Conservation (phyloP, 2,113 vertebrate species). For the Nothobranchius furzeri region DNA sequence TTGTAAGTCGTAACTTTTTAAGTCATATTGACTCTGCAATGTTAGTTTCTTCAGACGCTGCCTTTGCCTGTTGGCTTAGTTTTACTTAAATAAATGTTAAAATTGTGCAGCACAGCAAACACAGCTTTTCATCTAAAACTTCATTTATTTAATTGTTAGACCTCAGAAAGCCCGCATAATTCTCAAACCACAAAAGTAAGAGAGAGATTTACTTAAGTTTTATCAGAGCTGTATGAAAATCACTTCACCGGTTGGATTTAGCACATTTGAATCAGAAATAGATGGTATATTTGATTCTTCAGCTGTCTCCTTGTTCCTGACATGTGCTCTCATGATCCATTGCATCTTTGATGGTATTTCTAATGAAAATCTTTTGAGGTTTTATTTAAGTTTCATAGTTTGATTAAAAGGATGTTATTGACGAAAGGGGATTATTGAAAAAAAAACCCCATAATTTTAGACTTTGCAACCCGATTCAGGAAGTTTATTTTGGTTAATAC, state of each 20-base stretch:
- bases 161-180: background rate
- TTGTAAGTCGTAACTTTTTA: too few species aligned
- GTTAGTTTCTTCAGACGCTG: too few species aligned
- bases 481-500: conserved; percentile 1
- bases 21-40: too few species aligned
- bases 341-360: conserved; percentile 9
- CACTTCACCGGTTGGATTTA: too few species aligned
- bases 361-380: background rate
- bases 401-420: background rate
- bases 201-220: background rate
- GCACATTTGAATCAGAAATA: background rate
- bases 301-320: background rate
- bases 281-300: background rate
- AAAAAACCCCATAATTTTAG: background rate
- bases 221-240: too few species aligned
- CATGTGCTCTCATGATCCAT: background rate
- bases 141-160: background rate
- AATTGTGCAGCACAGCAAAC: too few species aligned
- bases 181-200: background rate
- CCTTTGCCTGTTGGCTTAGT: too few species aligned
- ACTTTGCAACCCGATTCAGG: conserved; percentile 2
- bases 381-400: conserved; percentile 1
- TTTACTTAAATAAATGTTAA: background rate
- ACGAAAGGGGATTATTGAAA: background rate
- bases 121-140: background rate